These are phyloP conservation scores for Pandion haliaetus DNA, from an alignment of 2,113 vertebrate species.

Conservation along the genomic window DNA sequence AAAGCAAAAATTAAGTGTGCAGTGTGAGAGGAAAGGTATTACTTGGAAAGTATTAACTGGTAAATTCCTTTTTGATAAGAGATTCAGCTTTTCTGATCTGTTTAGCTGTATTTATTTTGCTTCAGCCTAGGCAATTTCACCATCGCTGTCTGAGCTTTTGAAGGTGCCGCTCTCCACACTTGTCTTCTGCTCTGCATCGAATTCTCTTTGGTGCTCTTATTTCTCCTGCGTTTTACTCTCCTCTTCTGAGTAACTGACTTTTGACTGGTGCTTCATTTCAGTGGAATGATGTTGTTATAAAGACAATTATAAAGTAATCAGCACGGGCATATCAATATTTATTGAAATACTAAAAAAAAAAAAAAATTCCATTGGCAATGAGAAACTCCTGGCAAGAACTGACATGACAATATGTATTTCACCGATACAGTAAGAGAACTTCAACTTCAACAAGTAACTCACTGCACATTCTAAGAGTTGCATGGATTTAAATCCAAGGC, in stretches of 20 bases:
- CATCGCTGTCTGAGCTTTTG: not conserved
- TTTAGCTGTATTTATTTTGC: not conserved
- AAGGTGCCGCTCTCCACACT: not conserved
- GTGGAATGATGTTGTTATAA: conserved; percentile 28
- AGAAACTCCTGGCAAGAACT: conserved; percentile 77
- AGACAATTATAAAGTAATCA: conserved; percentile 62
- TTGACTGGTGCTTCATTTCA: not conserved
- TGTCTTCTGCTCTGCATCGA: not conserved
- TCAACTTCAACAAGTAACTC: conserved; percentile 68
- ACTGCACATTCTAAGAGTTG: conserved; percentile 71
- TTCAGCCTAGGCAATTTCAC: not conserved
- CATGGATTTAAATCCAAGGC: conserved; percentile 73
- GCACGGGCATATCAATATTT: conserved; percentile 85
- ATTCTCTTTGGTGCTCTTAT: not conserved
- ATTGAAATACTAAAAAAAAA: conserved; percentile 87
- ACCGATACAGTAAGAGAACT: conserved; percentile 76
- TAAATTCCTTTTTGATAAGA: not conserved
- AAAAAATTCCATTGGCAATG: conserved; percentile 75
- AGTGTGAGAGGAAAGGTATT: not conserved
- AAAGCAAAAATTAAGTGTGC: not conserved
- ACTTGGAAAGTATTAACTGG: not conserved
- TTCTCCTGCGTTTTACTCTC: not conserved
- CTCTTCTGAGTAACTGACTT: not conserved
- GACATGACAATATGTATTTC: conserved; percentile 78
- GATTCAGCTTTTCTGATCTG: not conserved